Base-by-base conservation (phyloP, 1,140 invertebrate species). In the Phocides pigmalion region DNA sequence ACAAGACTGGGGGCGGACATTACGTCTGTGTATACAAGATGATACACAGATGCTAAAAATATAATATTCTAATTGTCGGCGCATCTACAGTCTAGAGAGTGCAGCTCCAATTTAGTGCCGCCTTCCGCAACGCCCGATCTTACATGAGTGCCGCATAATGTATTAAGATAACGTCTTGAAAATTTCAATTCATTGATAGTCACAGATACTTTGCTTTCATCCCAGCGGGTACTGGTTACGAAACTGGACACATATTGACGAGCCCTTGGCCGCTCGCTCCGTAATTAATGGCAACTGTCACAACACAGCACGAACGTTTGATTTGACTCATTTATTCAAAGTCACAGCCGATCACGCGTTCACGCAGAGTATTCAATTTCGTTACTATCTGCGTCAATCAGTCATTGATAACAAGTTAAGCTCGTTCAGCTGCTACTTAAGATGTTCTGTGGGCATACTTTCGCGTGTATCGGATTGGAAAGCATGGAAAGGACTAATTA, bases 231-330 rank as follows among this genome's bases (percentile, higher is more conserved):
- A 42, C 37, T 8, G 1, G n/a, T 56, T 56, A 56, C 37, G 39
- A 58, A 28, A 44, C 53, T 58, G 39, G 22, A 58, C 53, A 37
- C 25, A 42, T 14, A 56, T 16, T n/a, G 14, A 58, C 39, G 53
- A 44, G 53, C 39, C 51, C 22, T 44, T 58, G 53, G 22, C 39
- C n/a, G n/a, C 41, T 32, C 20, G 22, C 32, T 32, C 25, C 39
- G 22, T 44, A 44, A 58, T 44, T 58, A 44, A 58, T 58, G 53
- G 15, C 53, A 12, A 11, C 39, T 58, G 53, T 58, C 53, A 58
- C 53, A 58, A 58, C 53, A 58, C 53, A 58, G 53, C 53, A 58
- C 53, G 53, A 58, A 44, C 39, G 53, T 56, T 56, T 44, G 39
- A 44, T 58, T 44, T 32, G 53, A 44, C 20, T 32, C 53, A 44